These are phyloP conservation scores for Tenebrosternarchus preto DNA, from an alignment of 2,113 vertebrate genomes.

Conservation along the genomic window DNA sequence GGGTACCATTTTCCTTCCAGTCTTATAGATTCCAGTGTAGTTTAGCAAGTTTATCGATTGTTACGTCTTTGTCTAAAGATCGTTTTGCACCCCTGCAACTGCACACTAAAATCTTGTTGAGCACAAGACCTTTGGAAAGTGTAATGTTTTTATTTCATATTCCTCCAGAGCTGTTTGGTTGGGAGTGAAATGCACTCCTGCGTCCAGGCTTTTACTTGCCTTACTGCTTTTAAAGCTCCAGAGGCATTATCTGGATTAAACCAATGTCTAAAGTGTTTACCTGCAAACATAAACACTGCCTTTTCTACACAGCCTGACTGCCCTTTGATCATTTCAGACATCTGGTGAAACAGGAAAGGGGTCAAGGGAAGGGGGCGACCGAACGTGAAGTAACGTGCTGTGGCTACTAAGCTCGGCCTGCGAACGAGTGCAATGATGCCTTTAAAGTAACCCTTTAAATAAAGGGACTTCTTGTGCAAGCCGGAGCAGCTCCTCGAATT, in stretches of 20 bases:
- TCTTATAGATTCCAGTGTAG: not conserved
- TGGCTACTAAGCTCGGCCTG: not conserved
- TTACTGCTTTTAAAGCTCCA: not conserved
- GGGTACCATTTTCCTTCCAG: constrained; percentile 15
- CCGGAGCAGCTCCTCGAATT: not conserved
- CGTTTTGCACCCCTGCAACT: not conserved
- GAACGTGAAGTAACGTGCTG: not conserved
- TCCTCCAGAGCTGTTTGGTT: too few relatives aligned
- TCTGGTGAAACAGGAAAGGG: constrained; percentile 6
- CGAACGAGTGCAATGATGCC: not conserved
- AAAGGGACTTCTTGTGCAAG: not conserved
- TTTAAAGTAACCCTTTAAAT: too few relatives aligned
- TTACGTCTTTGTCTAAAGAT: not conserved
- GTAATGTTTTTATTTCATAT: too few relatives aligned
- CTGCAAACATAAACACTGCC: not conserved
- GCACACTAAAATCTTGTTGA: too few relatives aligned
- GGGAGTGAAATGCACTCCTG: not conserved
- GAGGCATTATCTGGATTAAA: not conserved
- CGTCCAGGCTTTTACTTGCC: not conserved
- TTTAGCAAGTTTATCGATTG: not conserved
- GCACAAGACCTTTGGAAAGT: too few relatives aligned
- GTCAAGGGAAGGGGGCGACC: not conserved
- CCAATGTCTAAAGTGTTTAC: not conserved
- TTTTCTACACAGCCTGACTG: not conserved
- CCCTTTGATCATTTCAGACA: not conserved